Base-by-base conservation (phyloP, 1,140 invertebrate species). In the Cotesia vestalis region DNA sequence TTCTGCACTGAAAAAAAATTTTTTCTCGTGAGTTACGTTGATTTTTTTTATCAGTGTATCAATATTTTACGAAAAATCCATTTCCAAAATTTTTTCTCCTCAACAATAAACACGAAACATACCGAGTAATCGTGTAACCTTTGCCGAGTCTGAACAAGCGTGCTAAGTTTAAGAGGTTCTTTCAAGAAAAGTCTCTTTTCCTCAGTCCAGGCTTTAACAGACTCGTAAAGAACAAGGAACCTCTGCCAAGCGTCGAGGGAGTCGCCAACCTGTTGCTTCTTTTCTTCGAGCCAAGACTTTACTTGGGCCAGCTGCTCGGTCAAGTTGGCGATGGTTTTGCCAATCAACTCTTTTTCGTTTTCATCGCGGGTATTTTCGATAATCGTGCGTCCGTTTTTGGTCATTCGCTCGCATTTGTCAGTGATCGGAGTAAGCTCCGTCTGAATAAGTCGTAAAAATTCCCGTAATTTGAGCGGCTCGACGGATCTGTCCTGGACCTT, bases 51-150 rank as follows among this genome's bases (percentile, higher is more conserved):
- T 27, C 1, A 3, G 27, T 27, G 27, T 27, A 27, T 27, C 27
- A 27, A 27, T 27, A 27, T 27, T 27, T 1, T 27, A 27, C 27
- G 27, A 27, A 27, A 27, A 27, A 27, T 27, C 27, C 27, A 27
- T 27, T 27, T 27, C 1, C 27, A 27, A 27, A 27, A 27, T 27
- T 27, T 27, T 27, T 2, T 27, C 27, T 27, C 27, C 27, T 27
- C 27, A 27, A 27, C 27, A 27, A 27, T 27, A 1, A 27, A 27
- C 27, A 27, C 27, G 1, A 46, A 34, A 88, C 90, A 78, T 90
- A 96, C 95, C 86, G 92, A 91, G 86, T 96, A 96, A 84, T 95
- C 94, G 81, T 95, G 93, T 64, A 96, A 88, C 87, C 93, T 95
- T 75, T 94, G 92, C 78, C 93, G 92, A 14, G 95, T 91, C 80